Evolutionary conservation across 2,113 vertebrate species (phyloP).

Genomic region (Suricata suricatta): DNA sequence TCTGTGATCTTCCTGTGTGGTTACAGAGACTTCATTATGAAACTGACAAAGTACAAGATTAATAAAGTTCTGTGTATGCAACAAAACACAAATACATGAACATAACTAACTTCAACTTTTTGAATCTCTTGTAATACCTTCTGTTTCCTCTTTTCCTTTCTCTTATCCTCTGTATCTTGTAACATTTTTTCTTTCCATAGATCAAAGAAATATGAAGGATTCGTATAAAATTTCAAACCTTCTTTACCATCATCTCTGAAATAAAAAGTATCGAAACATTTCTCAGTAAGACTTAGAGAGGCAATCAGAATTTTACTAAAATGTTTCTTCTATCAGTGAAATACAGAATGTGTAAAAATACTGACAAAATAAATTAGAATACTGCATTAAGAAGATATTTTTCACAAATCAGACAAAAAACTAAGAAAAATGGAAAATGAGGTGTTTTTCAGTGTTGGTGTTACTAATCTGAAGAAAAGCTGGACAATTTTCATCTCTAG

Average conservation of each 20-base stretch:
- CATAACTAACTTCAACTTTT: slow-evolving; percentile 40
- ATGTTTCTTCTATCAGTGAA: slow-evolving; percentile 28
- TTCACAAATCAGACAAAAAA: not conserved
- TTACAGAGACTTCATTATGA: slow-evolving; percentile 20
- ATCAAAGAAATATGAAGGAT: slow-evolving; percentile 99
- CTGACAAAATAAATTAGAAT: slow-evolving; percentile 15
- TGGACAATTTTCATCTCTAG: slow-evolving; percentile 14
- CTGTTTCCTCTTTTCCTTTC: slow-evolving; percentile 98
- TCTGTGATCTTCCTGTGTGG: not conserved
- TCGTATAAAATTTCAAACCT: slow-evolving; percentile 98
- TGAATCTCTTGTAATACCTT: slow-evolving; percentile 88
- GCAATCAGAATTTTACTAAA: not conserved
- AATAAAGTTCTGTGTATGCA: not conserved
- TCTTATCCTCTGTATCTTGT: slow-evolving; percentile 98
- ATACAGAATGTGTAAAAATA: slow-evolving; percentile 4
- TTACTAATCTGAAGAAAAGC: slow-evolving; percentile 23
- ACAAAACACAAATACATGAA: slow-evolving; percentile 16
- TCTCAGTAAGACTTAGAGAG: not conserved
- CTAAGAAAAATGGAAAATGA: slow-evolving; percentile 38
- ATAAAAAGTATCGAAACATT: slow-evolving; percentile 46
- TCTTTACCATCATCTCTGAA: slow-evolving; percentile 98
- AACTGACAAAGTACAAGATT: not conserved
- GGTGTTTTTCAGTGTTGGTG: slow-evolving; percentile 11
- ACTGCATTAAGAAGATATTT: not conserved
- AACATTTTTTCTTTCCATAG: slow-evolving; percentile 99